These are phyloP conservation scores for Enteromius treurensis DNA, from an alignment of 2,797 vertebrate genomes.

Conservation along the genomic window DNA sequence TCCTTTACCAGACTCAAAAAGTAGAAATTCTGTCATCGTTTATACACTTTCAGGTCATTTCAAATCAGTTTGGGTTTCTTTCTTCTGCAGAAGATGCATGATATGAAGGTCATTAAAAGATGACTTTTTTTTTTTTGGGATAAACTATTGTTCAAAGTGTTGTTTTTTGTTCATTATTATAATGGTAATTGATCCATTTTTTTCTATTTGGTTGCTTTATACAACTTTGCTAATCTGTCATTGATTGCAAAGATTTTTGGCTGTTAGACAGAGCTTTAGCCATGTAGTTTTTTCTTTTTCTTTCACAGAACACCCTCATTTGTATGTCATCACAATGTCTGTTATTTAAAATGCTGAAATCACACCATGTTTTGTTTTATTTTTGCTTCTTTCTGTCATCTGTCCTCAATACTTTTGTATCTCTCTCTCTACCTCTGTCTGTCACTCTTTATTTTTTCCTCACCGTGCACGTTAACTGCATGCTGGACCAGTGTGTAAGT, in stretches of 20 bases:
- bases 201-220: constrained; percentile 35
- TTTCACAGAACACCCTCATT: constrained; percentile 39
- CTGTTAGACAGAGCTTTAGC: constrained; percentile 27
- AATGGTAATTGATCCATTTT: constrained; percentile 33
- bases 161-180: constrained; percentile 2
- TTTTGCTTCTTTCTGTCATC: constrained; percentile 47
- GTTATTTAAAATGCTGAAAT: constrained; percentile 57
- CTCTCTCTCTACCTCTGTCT: constrained; percentile 60
- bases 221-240: constrained; percentile 57
- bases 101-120: neutral
- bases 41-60: neutral
- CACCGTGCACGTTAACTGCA: constrained; percentile 78
- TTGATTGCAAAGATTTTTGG: constrained; percentile 56
- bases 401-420: constrained; percentile 58
- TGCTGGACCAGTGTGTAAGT: constrained; percentile 89
- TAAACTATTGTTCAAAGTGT: constrained; percentile 3
- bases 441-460: constrained; percentile 54
- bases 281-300: constrained; percentile 25
- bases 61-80: neutral
- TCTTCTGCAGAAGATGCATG: neutral
- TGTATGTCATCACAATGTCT: constrained; percentile 50
- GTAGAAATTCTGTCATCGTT: neutral
- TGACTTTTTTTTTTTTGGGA: neutral
- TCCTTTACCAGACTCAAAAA: neutral
- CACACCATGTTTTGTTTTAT: constrained; percentile 58